Base-by-base conservation (phyloP, 1,140 invertebrate genomes). In the Atta cephalotes region DNA sequence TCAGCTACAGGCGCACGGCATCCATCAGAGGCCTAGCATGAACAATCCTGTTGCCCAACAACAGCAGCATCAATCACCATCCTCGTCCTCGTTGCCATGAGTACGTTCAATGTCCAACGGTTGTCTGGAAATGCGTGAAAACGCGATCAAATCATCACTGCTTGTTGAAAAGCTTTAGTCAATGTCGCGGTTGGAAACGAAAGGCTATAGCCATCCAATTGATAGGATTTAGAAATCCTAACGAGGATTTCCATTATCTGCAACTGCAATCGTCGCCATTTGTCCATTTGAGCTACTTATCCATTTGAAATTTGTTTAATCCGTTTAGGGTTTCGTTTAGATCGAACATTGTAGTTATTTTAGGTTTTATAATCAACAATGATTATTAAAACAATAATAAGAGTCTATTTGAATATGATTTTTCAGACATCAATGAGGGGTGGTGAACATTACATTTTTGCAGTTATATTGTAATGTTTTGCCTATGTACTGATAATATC, bases 1-100 rank as follows among this genome's bases (percentile, higher is more conserved):
- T 94, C 97, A 97, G 93, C 96, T 97, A 56, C 97, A 97, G 95
- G 96, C 97, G 45, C 97, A 97, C 94, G 97, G 97, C 45, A 97
- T 97, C 80, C 96, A 97, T 87, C 97, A 97, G 92, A 93, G 96
- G 81, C 95, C 94, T 14, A 93, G 88, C 74, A 85, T 94, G 51
- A 92, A 92, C 85, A 94, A 92, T 89, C 90, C 91, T 14, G 88
- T 76, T 70, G 87, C 92, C 7, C 93, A 92, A 53, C 92, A 91
- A 49, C 87, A 89, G 18, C 92, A 91, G 3, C 91, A 91, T 70
- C 92, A 92, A 51, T 91, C 91, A 45, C 85, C 91, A 51, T 89
- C 89, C 35, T 91, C 90, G 25, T 89, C 89, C 35, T 89, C 88
- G 60, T 81, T 92, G 85, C 91, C 92, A 92, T 94, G 93, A 94